phyloP scores from a whole-genome alignment of 23 tunicate species.

The Ciona savignyi region DNA sequence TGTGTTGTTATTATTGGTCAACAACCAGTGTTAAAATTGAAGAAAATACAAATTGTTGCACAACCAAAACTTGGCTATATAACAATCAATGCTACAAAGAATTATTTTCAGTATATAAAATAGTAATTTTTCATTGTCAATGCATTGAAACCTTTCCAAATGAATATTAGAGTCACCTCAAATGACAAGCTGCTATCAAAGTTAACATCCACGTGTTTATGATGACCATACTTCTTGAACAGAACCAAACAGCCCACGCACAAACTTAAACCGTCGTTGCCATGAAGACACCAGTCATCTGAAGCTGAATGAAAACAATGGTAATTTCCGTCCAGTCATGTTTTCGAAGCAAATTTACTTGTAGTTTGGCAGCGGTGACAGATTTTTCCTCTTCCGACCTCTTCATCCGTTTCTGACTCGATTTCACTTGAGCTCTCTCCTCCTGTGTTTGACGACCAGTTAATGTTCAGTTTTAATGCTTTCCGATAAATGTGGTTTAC shows the following conservation, averaged over 20 bases:
- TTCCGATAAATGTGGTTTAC: too few relatives aligned
- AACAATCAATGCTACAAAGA: too few relatives aligned
- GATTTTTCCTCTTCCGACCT: conserved; percentile 33
- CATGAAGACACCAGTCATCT: conserved; percentile 80
- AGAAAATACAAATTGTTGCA: too few relatives aligned
- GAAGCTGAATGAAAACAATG: conserved; percentile 31
- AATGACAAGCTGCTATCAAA: conserved; percentile 11
- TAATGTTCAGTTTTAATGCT: too few relatives aligned
- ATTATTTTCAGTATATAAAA: too few relatives aligned
- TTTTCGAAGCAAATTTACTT: conserved; percentile 16
- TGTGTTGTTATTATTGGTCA: too few relatives aligned
- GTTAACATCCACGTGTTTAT: conserved; percentile 28
- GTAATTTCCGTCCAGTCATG: not conserved
- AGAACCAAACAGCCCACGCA: conserved; percentile 70
- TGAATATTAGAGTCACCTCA: not conserved
- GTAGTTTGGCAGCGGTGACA: conserved; percentile 71
- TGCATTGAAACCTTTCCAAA: too few relatives aligned
- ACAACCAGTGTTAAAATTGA: too few relatives aligned
- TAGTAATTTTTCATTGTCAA: too few relatives aligned
- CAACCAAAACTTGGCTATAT: too few relatives aligned
- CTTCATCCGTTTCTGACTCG: conserved; percentile 68
- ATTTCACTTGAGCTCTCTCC: conserved; percentile 79
- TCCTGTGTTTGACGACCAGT: too few relatives aligned
- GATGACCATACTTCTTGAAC: conserved; percentile 86
- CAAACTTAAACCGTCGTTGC: conserved; percentile 62